Evolutionary conservation across 2,797 vertebrate species (phyloP).

Genomic region (Muscicapa striata): DNA sequence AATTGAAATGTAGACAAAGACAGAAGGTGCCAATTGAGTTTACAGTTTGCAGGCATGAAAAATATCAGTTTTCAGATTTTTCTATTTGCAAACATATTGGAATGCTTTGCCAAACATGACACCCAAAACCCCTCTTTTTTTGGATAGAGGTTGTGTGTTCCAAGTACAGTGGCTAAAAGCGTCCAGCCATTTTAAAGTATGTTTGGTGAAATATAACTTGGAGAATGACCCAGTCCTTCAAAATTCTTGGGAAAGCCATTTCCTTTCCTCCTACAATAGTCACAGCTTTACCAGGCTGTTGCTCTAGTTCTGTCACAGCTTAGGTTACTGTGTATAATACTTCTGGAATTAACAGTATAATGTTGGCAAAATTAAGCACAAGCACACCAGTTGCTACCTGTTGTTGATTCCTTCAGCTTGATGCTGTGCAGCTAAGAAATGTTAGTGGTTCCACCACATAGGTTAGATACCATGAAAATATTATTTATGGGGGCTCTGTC

Average conservation of each 20-base stretch:
- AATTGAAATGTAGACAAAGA: not conserved
- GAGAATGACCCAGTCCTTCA: not conserved
- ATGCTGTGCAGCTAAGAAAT: not conserved
- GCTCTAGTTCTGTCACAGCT: not conserved
- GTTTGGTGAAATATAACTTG: not conserved
- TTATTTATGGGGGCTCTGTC: not conserved
- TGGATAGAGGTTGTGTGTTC: not conserved
- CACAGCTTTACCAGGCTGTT: not conserved
- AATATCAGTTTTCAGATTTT: slow-evolving; percentile 34
- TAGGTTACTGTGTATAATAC: not conserved
- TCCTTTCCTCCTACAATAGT: not conserved
- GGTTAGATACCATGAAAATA: not conserved
- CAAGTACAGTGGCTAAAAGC: slow-evolving; percentile 8
- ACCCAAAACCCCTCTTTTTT: slow-evolving; percentile 35
- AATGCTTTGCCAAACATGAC: slow-evolving; percentile 41
- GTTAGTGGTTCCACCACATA: not conserved
- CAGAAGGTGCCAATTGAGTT: not conserved
- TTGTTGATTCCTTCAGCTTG: not conserved
- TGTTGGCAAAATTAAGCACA: not conserved
- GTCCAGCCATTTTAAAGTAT: not conserved
- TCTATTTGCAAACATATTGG: slow-evolving; percentile 40
- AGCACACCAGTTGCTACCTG: not conserved
- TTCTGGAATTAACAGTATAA: not conserved
- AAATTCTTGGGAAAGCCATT: not conserved
- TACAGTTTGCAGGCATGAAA: not conserved